Percentiles rank a stretch among this genome's conserved stretches.
These are phyloP conservation scores for Peromyscus eremicus DNA, from an alignment of 2,797 vertebrate species.

Conservation along the genomic window DNA sequence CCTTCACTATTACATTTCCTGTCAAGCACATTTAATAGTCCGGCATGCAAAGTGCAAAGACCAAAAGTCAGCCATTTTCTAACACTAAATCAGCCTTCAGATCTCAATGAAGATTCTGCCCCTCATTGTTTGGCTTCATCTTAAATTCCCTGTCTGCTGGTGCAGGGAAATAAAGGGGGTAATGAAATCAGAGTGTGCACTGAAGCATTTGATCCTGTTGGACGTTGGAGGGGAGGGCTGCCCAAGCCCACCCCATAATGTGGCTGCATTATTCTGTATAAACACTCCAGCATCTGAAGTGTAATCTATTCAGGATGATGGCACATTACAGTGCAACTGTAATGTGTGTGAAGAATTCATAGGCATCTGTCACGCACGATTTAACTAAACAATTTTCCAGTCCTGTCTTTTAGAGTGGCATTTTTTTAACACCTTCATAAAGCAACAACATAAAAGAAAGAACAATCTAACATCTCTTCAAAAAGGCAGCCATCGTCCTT, in stretches of 20 bases:
- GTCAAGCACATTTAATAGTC: background rate
- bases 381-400: slow-evolving; percentile 75
- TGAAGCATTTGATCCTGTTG: background rate
- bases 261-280: slow-evolving; percentile 22
- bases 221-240: background rate
- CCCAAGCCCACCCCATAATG: background rate
- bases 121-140: background rate
- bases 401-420: slow-evolving; percentile 42
- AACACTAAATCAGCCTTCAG: background rate
- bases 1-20: slow-evolving; percentile 15
- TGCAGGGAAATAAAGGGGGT: background rate
- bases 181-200: background rate
- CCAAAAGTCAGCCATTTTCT: background rate
- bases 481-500: slow-evolving; percentile 24
- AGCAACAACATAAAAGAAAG: slow-evolving; percentile 67
- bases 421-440: slow-evolving; percentile 75
- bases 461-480: slow-evolving; percentile 36
- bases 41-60: slow-evolving; percentile 11
- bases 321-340: slow-evolving; percentile 47
- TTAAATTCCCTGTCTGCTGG: background rate
- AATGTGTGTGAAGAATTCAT: slow-evolving; percentile 58
- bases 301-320: slow-evolving; percentile 53
- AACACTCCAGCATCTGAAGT: slow-evolving; percentile 54
- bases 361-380: slow-evolving; percentile 32
- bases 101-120: background rate